Evolutionary conservation across 2,113 vertebrate genomes (phyloP), one percentile per base, ranked within the genome.

Genomic region (Syngnathus floridae): DNA sequence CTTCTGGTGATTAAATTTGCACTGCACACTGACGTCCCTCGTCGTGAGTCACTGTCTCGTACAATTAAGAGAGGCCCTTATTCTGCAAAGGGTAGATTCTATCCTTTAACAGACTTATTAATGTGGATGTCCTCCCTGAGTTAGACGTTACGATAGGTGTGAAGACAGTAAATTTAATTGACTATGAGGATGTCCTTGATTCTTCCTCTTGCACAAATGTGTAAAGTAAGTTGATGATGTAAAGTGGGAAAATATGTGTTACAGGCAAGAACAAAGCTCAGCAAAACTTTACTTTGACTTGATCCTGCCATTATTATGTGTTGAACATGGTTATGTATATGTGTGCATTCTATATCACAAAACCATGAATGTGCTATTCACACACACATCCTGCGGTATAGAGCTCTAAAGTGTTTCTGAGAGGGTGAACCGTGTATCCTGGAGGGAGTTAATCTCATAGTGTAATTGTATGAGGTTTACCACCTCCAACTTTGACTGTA

Each of bases 41-140:
- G 76, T 89, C 85, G 86, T 83, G 72, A 88, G 77, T 86, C 88
- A 83, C 87, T 89, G 89, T 90, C 89, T 84, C 46, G 48, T 88
- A 73, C 82, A 85, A 91, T 91, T 86, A 90, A 60, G 62, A 76
- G 36, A 54, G 45, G 43, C 57, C 58, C 69, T 71, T 82, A 65
- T 67, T 74, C 72, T 17, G 65, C 66, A 56, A 64, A 48, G 64
- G 65, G 75, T 60, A 54, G 72, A 69, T 60, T 49, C 71, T 60
- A 62, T 72, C 76, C 73, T 79, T 69, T 64, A 71, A 76, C 70
- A 84, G 84, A 88, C 65, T 61, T 79, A 87, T 88, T 80, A 79
- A 80, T 81, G 73, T 63, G 84, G 88, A 89, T 82, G 71, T 80
- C 73, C 75, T 71, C 67, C 70, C 62, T 6, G 74, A 68, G 71